Evolutionary conservation across 2,888 invertebrate genomes (phyloP), one percentile per base, ranked within the genome.

Genomic region (Ophonus ardosiacus): DNA sequence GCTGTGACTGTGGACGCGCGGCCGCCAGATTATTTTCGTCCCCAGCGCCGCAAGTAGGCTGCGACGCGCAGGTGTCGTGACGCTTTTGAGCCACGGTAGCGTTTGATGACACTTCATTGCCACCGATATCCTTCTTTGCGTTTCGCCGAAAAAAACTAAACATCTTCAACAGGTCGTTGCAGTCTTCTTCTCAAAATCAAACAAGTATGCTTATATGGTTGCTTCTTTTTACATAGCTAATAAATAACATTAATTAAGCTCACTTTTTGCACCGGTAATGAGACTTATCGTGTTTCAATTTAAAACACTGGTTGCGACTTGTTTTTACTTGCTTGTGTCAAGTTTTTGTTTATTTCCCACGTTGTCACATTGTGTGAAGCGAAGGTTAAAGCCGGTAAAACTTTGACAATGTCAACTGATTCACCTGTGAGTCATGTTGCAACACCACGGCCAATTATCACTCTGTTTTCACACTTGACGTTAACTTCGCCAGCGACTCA

Each of bases 81-180:
- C 76, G 84, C 68, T 81, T 81, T 51, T 51, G 43, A 51, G 43
- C 43, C 0, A 51, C 43, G 43, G 43, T 6, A 43, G 17, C 31
- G 80, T n/a, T n/a, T 65, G 56, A 15, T n/a, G 71, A 17, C 56
- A 82, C 71, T 38, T 71, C 18, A 59, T 71, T 17, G n/a, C 18
- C 59, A 74, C 56, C 51, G 38, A 7, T 24, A 21, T 83, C 83
- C 21, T 83, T 83, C 43, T 83, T 83, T 10, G 31, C 59, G 43
- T 81, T 81, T 38, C 84, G 61, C 63, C 84, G 78, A 31, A 84
- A 84, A 31, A 84, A 84, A 65, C 74, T 76, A 15, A 84, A 84
- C 84, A 84, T 84, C 17, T 43, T 83, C 24, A 31, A 57, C n/a
- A 51, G 10, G 0, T 31, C 5, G 31, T 31, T 31, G 31, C 31